These are phyloP conservation scores for Agrochola macilenta DNA, from an alignment of 2,888 invertebrate genomes.

Conservation along the genomic window DNA sequence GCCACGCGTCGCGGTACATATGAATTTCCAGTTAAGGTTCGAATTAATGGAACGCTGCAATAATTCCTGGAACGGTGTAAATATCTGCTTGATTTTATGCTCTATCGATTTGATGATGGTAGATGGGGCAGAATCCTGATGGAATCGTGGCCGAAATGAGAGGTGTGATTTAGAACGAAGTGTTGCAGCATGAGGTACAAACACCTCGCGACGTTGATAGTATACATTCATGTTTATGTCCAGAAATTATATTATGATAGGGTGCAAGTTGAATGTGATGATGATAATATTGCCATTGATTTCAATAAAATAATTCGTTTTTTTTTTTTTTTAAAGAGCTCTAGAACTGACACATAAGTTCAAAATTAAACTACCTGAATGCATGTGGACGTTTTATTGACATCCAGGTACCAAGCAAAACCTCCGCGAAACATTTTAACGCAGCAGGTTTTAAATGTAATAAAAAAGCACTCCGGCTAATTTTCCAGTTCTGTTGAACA, in stretches of 20 bases:
- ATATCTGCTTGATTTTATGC: neutral
- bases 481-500: conserved; percentile 76
- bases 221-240: neutral
- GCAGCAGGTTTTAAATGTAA: conserved; percentile 79
- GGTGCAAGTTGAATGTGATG: neutral
- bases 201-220: too few relatives aligned
- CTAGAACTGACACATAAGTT: too few relatives aligned
- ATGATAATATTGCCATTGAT: neutral
- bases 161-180: too few relatives aligned
- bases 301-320: neutral
- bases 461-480: conserved; percentile 86
- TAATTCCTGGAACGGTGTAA: conserved; percentile 1
- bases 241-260: neutral
- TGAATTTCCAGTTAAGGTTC: conserved; percentile 3
- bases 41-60: neutral
- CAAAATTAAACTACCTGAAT: neutral
- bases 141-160: neutral
- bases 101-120: neutral
- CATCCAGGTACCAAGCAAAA: conserved; percentile 43
- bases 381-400: conserved; percentile 5
- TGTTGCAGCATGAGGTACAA: neutral
- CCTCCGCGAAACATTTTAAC: conserved; percentile 77
- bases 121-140: neutral
- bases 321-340: neutral
- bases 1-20: conserved; percentile 19